A percentile compares a stretch with the other conserved stretches of the same genome.
These are phyloP conservation scores for Papilio aristodemus DNA, from an alignment of 1,140 invertebrate genomes.

Conservation along the genomic window DNA sequence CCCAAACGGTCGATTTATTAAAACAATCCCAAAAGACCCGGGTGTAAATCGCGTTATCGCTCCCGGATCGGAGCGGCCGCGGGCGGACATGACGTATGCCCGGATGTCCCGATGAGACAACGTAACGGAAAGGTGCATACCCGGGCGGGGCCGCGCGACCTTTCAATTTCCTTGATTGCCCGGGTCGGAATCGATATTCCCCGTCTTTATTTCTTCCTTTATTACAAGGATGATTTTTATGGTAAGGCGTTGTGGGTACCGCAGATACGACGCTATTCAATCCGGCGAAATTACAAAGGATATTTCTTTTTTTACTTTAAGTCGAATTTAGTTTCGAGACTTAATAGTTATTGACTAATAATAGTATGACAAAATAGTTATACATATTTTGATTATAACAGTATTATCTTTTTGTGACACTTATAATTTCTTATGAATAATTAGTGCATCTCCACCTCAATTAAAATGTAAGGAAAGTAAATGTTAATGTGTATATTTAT, in stretches of 20 bases:
- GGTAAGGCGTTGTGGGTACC: constrained; percentile 30
- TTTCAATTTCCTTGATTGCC: constrained; percentile 60
- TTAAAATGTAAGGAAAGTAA: too few species aligned
- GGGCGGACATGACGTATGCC: constrained; percentile 52
- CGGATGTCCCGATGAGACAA: constrained; percentile 58
- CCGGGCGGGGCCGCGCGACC: constrained; percentile 46
- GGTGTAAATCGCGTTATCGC: constrained; percentile 42
- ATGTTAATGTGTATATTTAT: too few species aligned
- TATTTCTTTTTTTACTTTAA: neutral
- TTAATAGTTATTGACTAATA: neutral
- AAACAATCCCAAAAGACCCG: constrained; percentile 41
- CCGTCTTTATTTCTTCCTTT: constrained; percentile 52
- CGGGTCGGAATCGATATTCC: constrained; percentile 33
- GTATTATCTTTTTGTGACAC: too few species aligned
- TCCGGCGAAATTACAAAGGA: neutral
- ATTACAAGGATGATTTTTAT: constrained; percentile 45
- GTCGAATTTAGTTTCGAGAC: neutral
- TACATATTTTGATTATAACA: too few species aligned
- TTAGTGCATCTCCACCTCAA: too few species aligned
- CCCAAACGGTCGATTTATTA: constrained; percentile 46
- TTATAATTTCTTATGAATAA: too few species aligned
- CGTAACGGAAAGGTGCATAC: constrained; percentile 52
- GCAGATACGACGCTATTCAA: constrained; percentile 15
- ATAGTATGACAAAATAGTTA: too few species aligned
- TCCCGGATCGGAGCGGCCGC: constrained; percentile 41